These are phyloP conservation scores for Macquaria ambigua DNA, from an alignment of 2,113 vertebrate species.

Conservation along the genomic window DNA sequence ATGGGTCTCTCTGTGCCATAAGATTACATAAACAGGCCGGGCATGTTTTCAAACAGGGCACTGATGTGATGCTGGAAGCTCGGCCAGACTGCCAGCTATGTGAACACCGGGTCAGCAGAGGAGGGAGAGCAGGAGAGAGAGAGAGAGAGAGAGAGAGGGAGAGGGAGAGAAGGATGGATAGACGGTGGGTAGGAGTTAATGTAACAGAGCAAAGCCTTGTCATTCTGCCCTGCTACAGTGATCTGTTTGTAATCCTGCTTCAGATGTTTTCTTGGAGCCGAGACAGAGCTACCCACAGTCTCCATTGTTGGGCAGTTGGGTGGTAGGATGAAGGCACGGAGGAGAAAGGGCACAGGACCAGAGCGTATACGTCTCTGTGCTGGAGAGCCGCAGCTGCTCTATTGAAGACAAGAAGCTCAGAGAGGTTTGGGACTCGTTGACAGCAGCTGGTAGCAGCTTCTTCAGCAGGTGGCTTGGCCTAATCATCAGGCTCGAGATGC, in stretches of 20 bases:
- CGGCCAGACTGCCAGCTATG: constrained; percentile 36
- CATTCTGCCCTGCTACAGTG: constrained; percentile 39
- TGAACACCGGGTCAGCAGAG: constrained; percentile 46
- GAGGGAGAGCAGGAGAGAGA: constrained; percentile 16
- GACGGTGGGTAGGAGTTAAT: constrained; percentile 47
- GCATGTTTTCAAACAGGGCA: constrained; percentile 68
- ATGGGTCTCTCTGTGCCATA: constrained; percentile 48
- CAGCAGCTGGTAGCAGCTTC: constrained; percentile 77
- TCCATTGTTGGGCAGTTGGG: constrained; percentile 48
- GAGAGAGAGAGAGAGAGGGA: constrained; percentile 7
- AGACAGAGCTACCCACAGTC: constrained; percentile 58
- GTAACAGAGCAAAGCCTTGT: constrained; percentile 53
- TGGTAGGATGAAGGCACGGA: constrained; percentile 52
- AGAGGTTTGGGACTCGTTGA: constrained; percentile 57
- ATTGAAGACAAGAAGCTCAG: constrained; percentile 57
- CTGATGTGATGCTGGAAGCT: constrained; percentile 43
- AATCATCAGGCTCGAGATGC: constrained; percentile 69
- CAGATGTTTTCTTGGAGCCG: constrained; percentile 58
- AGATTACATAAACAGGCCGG: constrained; percentile 62
- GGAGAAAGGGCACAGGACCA: constrained; percentile 57
- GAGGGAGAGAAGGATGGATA: not conserved
- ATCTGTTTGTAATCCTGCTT: constrained; percentile 69
- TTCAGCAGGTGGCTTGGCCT: constrained; percentile 77
- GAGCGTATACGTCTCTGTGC: constrained; percentile 26
- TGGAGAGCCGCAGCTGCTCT: constrained; percentile 77